phyloP scores from a whole-genome alignment of 2,113 vertebrate genomes.

The Ctenomys sociabilis region DNA sequence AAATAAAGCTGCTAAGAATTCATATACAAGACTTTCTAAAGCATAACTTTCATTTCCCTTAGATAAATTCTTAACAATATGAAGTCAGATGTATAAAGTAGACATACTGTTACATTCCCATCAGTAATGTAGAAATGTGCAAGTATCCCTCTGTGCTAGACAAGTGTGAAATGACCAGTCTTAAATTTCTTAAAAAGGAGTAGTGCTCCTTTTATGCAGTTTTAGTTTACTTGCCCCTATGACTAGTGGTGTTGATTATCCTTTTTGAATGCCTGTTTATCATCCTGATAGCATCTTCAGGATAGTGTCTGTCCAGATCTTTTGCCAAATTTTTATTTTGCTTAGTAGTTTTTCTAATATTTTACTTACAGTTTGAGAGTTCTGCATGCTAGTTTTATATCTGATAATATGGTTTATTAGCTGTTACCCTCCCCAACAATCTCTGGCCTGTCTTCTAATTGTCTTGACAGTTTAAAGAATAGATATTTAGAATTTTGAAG shows the following conservation, averaged over 20 bases:
- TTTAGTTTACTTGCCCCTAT: background rate
- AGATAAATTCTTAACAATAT: background rate
- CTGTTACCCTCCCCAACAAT: background rate
- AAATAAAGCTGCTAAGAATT: background rate
- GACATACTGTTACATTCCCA: background rate
- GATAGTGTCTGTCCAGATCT: background rate
- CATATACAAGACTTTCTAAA: background rate
- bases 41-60: background rate
- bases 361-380: background rate
- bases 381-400: background rate
- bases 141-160: background rate
- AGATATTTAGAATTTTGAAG: slow-evolving; percentile 7
- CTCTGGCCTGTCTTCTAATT: slow-evolving; percentile 12
- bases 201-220: background rate
- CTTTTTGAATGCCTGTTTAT: background rate
- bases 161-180: background rate
- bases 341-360: background rate
- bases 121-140: background rate
- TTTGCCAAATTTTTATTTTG: background rate
- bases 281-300: background rate
- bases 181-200: no score
- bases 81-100: background rate
- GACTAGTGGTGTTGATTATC: background rate
- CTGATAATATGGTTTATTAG: background rate
- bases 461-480: slow-evolving; percentile 13